Percentiles rank a stretch among this genome's conserved stretches.
These are phyloP conservation scores for Ameiurus melas DNA, from an alignment of 2,113 vertebrate genomes.

Conservation along the genomic window DNA sequence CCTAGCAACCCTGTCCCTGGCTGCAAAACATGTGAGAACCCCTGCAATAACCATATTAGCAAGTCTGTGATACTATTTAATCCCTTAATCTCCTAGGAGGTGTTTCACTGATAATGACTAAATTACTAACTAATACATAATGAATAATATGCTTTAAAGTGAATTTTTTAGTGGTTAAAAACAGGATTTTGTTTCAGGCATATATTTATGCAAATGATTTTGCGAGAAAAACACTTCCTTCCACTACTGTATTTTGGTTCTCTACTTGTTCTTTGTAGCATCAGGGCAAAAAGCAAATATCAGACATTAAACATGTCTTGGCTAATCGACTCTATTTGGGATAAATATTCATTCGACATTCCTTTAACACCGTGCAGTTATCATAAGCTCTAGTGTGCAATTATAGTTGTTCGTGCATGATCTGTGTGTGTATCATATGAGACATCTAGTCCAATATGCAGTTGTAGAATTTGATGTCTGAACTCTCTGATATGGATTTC, in stretches of 20 bases:
- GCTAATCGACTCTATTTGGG: not conserved
- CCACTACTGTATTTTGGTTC: not conserved
- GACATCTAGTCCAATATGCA: not conserved
- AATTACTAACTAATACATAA: not conserved
- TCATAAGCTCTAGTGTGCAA: not conserved
- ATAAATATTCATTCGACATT: not conserved
- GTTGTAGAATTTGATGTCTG: not conserved
- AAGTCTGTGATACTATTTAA: not conserved
- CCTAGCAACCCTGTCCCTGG: not conserved
- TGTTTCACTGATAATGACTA: not conserved
- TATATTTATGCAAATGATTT: not conserved
- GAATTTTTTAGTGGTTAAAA: not conserved
- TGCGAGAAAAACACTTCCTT: no score
- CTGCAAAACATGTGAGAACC: not conserved
- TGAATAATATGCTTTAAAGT: not conserved
- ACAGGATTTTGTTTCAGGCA: not conserved
- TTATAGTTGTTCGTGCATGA: not conserved
- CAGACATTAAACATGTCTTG: not conserved
- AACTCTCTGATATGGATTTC: constrained; percentile 8
- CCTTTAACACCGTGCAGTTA: not conserved
- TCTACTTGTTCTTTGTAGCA: not conserved
- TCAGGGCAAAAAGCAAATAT: not conserved
- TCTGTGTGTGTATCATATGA: not conserved
- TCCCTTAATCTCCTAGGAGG: not conserved
- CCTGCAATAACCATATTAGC: not conserved